phyloP scores from a whole-genome alignment of 2,797 vertebrate species.

The Myotis planiceps region DNA sequence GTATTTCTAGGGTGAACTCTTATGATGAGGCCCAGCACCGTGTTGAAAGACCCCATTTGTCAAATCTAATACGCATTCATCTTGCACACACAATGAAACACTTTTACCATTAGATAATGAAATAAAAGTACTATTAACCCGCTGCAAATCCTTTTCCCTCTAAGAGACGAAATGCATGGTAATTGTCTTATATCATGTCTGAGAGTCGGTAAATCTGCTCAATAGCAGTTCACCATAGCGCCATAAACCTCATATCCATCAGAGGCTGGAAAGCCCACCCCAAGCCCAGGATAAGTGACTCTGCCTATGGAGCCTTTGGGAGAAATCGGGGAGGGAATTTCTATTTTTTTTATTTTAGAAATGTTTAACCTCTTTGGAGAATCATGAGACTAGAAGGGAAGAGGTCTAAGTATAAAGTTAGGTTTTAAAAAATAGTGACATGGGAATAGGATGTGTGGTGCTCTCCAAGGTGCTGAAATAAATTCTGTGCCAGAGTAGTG shows the following conservation, averaged over 20 bases:
- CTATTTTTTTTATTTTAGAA: conserved; percentile 8
- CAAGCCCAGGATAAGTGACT: not conserved
- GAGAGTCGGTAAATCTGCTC: conserved; percentile 66
- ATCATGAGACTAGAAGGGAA: not conserved
- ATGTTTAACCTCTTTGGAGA: conserved; percentile 17
- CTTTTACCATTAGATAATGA: conserved; percentile 80
- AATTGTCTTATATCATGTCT: conserved; percentile 45
- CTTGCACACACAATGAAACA: conserved; percentile 78
- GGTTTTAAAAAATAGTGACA: not conserved
- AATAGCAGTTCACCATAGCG: conserved; percentile 39
- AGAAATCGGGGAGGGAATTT: not conserved
- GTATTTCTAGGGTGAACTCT: conserved; percentile 78
- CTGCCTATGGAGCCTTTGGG: not conserved
- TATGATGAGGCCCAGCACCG: conserved; percentile 54
- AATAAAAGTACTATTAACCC: conserved; percentile 81
- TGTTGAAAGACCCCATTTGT: conserved; percentile 77
- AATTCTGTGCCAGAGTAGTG: rapidly evolving
- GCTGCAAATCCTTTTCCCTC: conserved; percentile 73
- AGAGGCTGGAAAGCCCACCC: not conserved
- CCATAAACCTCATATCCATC: not conserved
- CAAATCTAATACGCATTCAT: conserved; percentile 73
- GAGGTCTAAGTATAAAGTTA: not conserved
- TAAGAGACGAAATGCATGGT: conserved; percentile 60
- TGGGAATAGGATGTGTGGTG: rapidly evolving
- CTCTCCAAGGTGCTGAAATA: conserved; percentile 76